Evolutionary conservation across 2,113 vertebrate species (phyloP).

Genomic region (Gopherus flavomarginatus): DNA sequence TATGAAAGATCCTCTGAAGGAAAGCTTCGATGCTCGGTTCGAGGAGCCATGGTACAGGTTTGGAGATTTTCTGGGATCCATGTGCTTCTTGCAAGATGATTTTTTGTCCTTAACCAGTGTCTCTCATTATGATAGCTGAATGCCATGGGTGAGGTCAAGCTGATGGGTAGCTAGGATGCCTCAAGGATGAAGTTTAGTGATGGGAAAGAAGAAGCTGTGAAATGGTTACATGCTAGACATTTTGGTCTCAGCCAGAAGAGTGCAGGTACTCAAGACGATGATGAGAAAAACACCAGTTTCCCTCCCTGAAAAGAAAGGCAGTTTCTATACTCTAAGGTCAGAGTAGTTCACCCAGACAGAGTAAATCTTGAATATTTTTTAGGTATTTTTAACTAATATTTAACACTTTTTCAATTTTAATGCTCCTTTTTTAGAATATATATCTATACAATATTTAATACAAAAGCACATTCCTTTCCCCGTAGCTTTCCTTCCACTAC

Average conservation of each 20-base stretch:
- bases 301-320: neutral
- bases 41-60: neutral
- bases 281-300: neutral
- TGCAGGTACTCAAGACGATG: neutral
- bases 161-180: neutral
- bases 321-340: neutral
- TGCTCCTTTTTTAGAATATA: neutral
- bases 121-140: neutral
- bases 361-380: neutral
- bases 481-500: neutral
- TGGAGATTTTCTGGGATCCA: neutral
- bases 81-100: neutral
- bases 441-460: neutral
- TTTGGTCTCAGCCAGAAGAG: neutral
- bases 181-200: rapidly evolving
- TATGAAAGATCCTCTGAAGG: neutral
- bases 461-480: neutral
- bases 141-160: neutral
- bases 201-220: neutral
- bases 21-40: neutral
- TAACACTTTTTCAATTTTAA: neutral
- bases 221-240: neutral
- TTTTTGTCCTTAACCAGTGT: neutral
- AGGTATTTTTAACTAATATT: neutral
- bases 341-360: neutral